Percentiles rank a stretch among this genome's conserved stretches.
Evolutionary conservation across 2,888 invertebrate genomes (phyloP).

Genomic region (Steromphala cineraria): DNA sequence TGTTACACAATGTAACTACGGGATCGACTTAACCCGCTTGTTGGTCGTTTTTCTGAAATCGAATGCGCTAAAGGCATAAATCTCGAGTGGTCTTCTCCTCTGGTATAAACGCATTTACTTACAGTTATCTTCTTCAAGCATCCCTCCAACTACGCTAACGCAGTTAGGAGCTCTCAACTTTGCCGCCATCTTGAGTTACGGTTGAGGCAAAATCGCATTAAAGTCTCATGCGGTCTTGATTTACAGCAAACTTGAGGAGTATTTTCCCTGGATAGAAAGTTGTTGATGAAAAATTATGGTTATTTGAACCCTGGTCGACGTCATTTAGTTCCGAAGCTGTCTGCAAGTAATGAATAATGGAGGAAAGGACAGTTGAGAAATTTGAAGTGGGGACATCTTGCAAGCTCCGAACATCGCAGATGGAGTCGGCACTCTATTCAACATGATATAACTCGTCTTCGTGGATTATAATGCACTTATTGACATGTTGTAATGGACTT

Average conservation of each 20-base stretch:
- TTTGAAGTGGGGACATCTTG: too few relatives aligned
- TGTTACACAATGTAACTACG: too few relatives aligned
- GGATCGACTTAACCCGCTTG: too few relatives aligned
- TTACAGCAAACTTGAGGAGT: neutral
- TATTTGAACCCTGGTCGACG: neutral
- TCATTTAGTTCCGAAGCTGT: neutral
- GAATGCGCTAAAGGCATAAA: too few relatives aligned
- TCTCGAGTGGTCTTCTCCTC: too few relatives aligned
- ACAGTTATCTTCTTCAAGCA: neutral
- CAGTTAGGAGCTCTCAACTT: neutral
- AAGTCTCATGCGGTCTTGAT: neutral
- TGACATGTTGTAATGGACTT: too few relatives aligned
- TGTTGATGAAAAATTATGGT: neutral
- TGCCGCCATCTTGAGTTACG: neutral
- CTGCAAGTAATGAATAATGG: neutral
- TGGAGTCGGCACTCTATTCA: too few relatives aligned
- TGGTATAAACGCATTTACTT: too few relatives aligned
- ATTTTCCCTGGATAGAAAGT: neutral
- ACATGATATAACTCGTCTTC: too few relatives aligned
- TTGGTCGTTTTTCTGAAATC: too few relatives aligned
- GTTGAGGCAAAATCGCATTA: neutral
- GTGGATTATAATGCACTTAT: too few relatives aligned
- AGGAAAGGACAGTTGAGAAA: neutral
- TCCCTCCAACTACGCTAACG: neutral
- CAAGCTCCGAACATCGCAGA: too few relatives aligned